Conservation (phyloP, 2,113 vertebrate species). For the Oenanthe melanoleuca region DNA sequence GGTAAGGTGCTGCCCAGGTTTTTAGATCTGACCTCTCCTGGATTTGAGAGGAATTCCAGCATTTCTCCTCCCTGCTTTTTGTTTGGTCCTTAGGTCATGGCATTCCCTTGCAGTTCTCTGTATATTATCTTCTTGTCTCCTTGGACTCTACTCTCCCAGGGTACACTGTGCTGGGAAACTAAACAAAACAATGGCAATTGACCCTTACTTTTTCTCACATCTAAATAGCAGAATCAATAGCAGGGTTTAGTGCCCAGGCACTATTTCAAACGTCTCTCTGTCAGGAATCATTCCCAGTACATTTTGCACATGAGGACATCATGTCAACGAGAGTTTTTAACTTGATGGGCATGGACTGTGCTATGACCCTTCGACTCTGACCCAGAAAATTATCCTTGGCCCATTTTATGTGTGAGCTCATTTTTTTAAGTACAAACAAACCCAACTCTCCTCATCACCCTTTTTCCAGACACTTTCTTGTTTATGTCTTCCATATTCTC, state of each 20-base stretch:
- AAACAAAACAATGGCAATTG: background rate
- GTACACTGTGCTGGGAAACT: background rate
- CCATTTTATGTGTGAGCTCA: background rate
- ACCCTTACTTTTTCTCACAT: background rate
- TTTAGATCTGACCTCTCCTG: background rate
- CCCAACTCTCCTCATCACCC: background rate
- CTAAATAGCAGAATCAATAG: background rate
- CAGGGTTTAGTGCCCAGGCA: background rate
- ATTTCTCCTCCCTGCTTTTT: background rate
- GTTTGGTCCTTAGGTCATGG: background rate
- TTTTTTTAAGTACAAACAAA: conserved; percentile 20
- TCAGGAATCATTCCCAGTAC: background rate
- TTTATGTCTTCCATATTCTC: background rate
- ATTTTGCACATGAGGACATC: background rate
- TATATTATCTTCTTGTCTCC: background rate
- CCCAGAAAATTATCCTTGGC: background rate
- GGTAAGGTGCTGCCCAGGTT: background rate
- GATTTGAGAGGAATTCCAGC: background rate
- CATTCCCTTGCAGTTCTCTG: background rate
- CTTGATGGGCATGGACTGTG: background rate
- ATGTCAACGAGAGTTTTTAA: background rate
- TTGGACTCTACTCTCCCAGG: conserved; percentile 41
- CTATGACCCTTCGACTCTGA: background rate
- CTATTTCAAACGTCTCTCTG: background rate
- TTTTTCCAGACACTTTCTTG: background rate